These are phyloP conservation scores for Leptoteleia sp. DNA, from an alignment of 1,140 invertebrate species.

Conservation along the genomic window DNA sequence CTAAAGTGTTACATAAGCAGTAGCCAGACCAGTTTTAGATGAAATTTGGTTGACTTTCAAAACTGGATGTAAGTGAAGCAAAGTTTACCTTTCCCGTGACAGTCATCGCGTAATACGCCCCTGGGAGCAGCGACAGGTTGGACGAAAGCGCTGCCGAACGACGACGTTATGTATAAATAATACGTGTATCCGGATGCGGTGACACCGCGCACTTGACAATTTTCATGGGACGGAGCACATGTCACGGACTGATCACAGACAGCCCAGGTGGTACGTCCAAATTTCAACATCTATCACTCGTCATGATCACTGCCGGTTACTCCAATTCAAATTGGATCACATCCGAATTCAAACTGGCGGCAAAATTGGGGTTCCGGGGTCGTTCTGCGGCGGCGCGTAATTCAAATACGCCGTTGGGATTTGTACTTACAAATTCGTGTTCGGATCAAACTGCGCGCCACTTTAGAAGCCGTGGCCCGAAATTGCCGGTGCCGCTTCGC, in stretches of 20 bases:
- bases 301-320: constrained; percentile 13
- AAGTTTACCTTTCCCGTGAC: constrained; percentile 65
- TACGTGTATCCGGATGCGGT: constrained; percentile 45
- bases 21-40: no score
- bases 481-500: constrained; percentile 4
- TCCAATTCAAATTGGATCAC: background rate
- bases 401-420: constrained; percentile 9
- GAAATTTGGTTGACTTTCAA: no score
- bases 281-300: constrained; percentile 12
- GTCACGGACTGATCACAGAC: constrained; percentile 8
- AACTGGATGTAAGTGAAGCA: background rate
- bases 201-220: constrained; percentile 28
- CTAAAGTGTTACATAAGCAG: no score
- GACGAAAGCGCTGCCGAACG: constrained; percentile 37
- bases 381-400: constrained; percentile 7
- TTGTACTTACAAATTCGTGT: no score
- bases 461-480: background rate
- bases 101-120: constrained; percentile 58
- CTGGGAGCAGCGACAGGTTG: constrained; percentile 63
- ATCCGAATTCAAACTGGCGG: background rate
- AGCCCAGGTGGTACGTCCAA: background rate
- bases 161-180: constrained; percentile 33
- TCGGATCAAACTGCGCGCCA: no score
- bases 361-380: constrained; percentile 21
- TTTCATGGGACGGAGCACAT: constrained; percentile 47